Conservation (phyloP, 1,140 invertebrate species). For the Thaumatotibia leucotreta region DNA sequence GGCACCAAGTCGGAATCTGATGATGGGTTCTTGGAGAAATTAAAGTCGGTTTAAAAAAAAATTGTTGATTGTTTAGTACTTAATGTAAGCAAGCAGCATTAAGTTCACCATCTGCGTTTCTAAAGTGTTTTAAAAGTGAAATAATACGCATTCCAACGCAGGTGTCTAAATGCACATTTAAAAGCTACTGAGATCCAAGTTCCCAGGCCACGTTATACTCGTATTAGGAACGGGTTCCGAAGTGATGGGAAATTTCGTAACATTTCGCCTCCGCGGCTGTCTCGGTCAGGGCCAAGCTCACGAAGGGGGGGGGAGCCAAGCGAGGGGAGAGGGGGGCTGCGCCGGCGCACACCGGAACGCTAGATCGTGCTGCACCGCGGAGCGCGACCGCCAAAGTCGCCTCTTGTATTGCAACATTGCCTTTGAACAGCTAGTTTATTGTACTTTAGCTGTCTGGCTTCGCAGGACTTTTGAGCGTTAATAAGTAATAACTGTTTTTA, state of each 20-base stretch:
- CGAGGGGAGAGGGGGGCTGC: constrained; percentile 30
- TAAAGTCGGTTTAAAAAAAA: too few species aligned
- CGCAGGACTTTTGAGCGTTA: not conserved
- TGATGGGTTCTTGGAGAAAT: too few species aligned
- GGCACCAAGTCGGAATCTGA: too few species aligned
- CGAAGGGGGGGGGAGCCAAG: constrained; percentile 17
- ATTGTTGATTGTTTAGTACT: too few species aligned
- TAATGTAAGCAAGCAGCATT: too few species aligned
- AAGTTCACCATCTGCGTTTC: too few species aligned
- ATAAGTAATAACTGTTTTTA: not conserved
- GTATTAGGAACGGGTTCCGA: constrained; percentile 22
- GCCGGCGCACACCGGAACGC: constrained; percentile 65
- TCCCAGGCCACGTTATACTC: too few species aligned
- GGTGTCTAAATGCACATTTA: too few species aligned
- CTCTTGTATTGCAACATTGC: constrained; percentile 66
- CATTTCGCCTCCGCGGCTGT: constrained; percentile 46
- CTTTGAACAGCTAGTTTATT: constrained; percentile 19
- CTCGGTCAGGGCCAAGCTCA: constrained; percentile 59
- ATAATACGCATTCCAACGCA: too few species aligned
- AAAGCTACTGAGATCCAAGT: too few species aligned
- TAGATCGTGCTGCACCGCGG: constrained; percentile 71
- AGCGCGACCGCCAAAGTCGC: constrained; percentile 69
- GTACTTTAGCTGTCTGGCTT: not conserved
- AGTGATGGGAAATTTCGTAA: constrained; percentile 54
- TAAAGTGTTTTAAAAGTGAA: too few species aligned